Conservation (phyloP, 2,113 vertebrate genomes). For the Alaudala cheleensis region DNA sequence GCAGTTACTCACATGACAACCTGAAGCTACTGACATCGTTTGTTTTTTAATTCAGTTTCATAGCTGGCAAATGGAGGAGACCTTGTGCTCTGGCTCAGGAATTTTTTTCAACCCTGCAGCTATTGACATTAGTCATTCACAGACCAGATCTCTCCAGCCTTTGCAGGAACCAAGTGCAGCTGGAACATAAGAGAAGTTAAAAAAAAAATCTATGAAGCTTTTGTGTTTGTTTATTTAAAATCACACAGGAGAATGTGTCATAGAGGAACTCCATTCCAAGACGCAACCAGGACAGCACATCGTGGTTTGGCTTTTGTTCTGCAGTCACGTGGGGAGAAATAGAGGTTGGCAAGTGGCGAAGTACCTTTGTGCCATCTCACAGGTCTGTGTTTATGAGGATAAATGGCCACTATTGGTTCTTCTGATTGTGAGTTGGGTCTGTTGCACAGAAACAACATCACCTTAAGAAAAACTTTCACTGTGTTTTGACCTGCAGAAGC, state of each 20-base stretch:
- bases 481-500: not conserved
- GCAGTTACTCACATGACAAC: not conserved
- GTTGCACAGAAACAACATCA: not conserved
- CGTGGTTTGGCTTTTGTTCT: not conserved
- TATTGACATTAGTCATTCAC: not conserved
- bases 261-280: not conserved
- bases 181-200: not conserved
- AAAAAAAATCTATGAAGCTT: not conserved
- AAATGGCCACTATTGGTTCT: not conserved
- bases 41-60: not conserved
- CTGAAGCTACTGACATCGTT: not conserved
- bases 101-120: not conserved
- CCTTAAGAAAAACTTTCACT: not conserved
- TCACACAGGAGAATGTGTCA: not conserved
- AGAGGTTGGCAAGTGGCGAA: not conserved
- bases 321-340: not conserved
- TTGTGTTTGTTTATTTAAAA: constrained; percentile 16
- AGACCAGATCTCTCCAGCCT: not conserved
- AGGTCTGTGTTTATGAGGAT: not conserved
- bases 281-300: not conserved
- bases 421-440: not conserved
- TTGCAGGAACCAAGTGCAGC: not conserved
- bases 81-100: not conserved
- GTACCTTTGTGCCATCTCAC: not conserved
- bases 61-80: not conserved